Evolutionary conservation across 2,797 vertebrate genomes (phyloP).

Genomic region (Loris lydekkerianus): DNA sequence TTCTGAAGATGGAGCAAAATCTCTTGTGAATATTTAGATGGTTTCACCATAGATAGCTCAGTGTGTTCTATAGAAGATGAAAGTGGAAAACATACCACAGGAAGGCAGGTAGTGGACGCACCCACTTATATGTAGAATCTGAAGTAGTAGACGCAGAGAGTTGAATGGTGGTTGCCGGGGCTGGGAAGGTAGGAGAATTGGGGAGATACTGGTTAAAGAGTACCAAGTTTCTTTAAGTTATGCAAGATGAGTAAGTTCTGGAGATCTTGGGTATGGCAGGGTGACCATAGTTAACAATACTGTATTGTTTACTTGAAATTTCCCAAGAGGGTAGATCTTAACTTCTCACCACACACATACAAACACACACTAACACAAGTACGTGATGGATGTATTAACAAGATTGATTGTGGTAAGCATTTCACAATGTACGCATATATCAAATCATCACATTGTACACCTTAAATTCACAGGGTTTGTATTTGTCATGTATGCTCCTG

Average conservation of each 20-base stretch:
- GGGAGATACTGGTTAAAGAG: neutral
- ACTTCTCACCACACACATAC: neutral
- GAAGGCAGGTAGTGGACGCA: neutral
- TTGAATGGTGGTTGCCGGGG: neutral
- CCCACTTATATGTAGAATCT: neutral
- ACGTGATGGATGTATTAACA: neutral
- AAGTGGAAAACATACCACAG: neutral
- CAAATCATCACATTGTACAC: neutral
- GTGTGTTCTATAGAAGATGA: neutral
- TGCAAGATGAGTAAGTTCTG: neutral
- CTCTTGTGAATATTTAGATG: neutral
- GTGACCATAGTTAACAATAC: neutral
- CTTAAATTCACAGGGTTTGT: neutral
- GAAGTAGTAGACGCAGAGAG: neutral
- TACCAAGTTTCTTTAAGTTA: neutral
- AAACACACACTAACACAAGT: neutral
- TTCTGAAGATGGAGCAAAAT: constrained; percentile 50
- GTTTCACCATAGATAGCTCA: neutral
- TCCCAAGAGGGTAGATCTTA: neutral
- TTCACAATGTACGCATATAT: neutral
- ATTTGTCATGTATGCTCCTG: neutral
- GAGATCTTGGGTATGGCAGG: neutral
- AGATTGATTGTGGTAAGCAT: neutral
- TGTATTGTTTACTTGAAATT: neutral
- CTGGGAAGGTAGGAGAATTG: neutral